Base-by-base conservation (phyloP, 2,888 invertebrate genomes). In the Tethea ocularis region DNA sequence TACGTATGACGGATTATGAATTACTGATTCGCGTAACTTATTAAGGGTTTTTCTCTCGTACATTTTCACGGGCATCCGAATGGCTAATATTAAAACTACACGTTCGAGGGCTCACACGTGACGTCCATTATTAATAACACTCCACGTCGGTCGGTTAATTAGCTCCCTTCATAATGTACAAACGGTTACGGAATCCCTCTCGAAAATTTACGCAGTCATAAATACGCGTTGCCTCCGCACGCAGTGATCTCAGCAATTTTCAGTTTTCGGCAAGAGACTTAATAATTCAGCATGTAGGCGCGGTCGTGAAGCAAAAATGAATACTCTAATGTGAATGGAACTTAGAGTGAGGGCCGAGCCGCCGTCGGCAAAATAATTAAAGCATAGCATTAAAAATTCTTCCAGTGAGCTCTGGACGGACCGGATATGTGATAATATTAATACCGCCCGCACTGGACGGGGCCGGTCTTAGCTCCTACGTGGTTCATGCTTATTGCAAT, bases 371-470 rank as follows among this genome's bases (percentile, higher is more conserved):
- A 93, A 93, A 93, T 93, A 93, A 93, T 93, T 93, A 91, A 93
- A 90, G 89, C 89, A 84, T 82, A 80, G 81, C 93, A 92, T 93
- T 92, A 91, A 92, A 92, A 92, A 92, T 93, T 92, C 93, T 87
- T 91, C 88, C 87, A 85, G 85, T 77, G 87, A 84, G 87, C 86
- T 83, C 80, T 78, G 84, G 79, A 69, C 74, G 83, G 78, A 73
- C 87, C 92, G 92, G 91, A 91, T 91, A 90, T 86, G 87, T 91
- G 93, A 91, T 92, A 91, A 90, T 93, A 92, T 93, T 92, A 92
- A 92, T 92, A 89, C 82, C 82, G 71, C 69, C 62, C 72, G 63
- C 73, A 20, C 17, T 20, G 46, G 38, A n/a, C 46, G 46, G 10
- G 80, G 73, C 69, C 71, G 77, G 80, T 73, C 74, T 72, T 69